These are phyloP conservation scores for Zhuqinia jingwanae DNA, from an alignment of 2,888 invertebrate genomes.

Conservation along the genomic window DNA sequence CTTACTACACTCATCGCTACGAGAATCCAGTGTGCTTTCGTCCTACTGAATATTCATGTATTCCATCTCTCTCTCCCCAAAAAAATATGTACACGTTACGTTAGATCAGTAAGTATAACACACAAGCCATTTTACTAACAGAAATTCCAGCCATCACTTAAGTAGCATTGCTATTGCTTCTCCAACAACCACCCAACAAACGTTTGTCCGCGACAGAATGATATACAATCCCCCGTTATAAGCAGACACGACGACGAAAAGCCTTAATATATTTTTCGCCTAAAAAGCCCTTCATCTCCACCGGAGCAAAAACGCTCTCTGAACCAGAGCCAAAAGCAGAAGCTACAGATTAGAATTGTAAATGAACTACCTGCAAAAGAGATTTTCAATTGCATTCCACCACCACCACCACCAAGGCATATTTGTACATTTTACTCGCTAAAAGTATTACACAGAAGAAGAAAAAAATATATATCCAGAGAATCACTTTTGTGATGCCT, in stretches of 20 bases:
- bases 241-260: neutral
- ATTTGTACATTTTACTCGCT: constrained; percentile 1
- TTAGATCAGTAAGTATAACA: no score
- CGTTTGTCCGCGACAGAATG: constrained; percentile 37
- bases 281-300: constrained; percentile 54
- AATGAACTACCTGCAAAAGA: constrained; percentile 78
- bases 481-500: neutral
- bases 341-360: constrained; percentile 74
- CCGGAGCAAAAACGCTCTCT: constrained; percentile 55
- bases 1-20: no score
- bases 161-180: neutral
- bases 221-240: constrained; percentile 9
- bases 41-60: constrained; percentile 75
- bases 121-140: neutral
- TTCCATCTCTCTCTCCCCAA: constrained; percentile 38
- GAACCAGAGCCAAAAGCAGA: constrained; percentile 70
- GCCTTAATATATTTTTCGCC: constrained; percentile 3
- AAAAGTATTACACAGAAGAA: neutral
- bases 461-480: neutral
- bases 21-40: constrained; percentile 28
- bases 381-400: constrained; percentile 76
- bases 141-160: neutral
- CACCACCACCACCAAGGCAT: constrained; percentile 19
- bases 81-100: constrained; percentile 19
- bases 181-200: neutral